Conservation (phyloP, 2,113 vertebrate genomes). For the Sinocyclocheilus grahami region DNA sequence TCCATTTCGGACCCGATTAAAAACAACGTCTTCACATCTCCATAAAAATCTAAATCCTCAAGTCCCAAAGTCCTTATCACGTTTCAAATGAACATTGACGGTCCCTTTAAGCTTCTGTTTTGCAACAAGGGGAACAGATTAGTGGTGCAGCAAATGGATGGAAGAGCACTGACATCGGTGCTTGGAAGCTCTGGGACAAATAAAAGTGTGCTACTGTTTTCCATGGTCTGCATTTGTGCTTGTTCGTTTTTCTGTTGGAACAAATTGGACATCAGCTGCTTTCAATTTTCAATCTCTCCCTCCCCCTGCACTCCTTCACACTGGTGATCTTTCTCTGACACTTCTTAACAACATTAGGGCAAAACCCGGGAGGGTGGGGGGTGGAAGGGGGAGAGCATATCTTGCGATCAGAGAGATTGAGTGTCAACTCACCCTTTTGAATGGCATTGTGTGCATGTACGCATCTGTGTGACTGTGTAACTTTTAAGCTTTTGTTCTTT, state of each 20-base stretch:
- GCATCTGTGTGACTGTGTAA: not conserved
- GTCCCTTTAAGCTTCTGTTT: not conserved
- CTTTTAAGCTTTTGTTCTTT: not conserved
- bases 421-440: not conserved
- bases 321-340: conserved; percentile 22
- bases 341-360: conserved; percentile 5
- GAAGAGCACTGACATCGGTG: not conserved
- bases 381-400: not conserved
- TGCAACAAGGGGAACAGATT: not conserved
- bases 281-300: conserved; percentile 53
- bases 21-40: too few species aligned
- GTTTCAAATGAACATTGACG: not conserved
- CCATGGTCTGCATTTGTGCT: conserved; percentile 16
- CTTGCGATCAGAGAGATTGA: not conserved
- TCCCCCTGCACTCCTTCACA: conserved; percentile 27
- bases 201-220: conserved; percentile 15
- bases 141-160: not conserved
- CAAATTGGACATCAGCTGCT: conserved; percentile 56
- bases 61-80: not conserved
- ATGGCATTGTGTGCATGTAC: not conserved
- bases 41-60: not conserved
- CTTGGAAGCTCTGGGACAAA: conserved; percentile 25
- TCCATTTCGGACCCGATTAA: not conserved
- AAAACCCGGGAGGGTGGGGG: not conserved
- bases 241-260: conserved; percentile 25